Evolutionary conservation across 2,113 vertebrate genomes (phyloP).

Genomic region (Prunella fulvescens): DNA sequence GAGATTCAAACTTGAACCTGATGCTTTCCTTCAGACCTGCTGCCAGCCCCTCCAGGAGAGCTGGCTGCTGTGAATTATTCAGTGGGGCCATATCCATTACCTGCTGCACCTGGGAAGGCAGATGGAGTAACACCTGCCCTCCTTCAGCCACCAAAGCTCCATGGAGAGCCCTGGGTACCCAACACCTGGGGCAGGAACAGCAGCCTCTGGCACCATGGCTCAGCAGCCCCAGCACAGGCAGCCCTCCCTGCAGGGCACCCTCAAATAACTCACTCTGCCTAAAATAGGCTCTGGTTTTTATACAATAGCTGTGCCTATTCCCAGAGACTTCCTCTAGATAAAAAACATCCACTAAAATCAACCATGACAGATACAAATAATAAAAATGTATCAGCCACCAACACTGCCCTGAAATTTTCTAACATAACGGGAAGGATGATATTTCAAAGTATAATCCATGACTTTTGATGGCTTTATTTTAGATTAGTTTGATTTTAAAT

Average conservation of each 20-base stretch:
- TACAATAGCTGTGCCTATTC: neutral
- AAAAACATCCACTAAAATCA: neutral
- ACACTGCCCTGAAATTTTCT: neutral
- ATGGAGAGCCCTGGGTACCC: neutral
- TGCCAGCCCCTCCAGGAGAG: neutral
- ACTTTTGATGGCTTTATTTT: neutral
- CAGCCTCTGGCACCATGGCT: neutral
- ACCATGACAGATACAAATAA: neutral
- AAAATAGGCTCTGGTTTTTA: neutral
- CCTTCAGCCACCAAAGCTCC: neutral
- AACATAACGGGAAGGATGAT: neutral
- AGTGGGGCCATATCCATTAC: slow-evolving; percentile 17
- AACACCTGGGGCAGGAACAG: neutral
- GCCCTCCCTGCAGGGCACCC: neutral
- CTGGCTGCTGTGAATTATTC: slow-evolving; percentile 30
- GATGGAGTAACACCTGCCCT: neutral
- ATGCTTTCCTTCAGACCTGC: neutral
- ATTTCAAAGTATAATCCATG: neutral
- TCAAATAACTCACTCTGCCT: neutral
- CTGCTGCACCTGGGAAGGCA: neutral
- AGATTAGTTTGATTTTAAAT: neutral
- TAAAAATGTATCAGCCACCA: neutral
- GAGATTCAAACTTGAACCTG: neutral
- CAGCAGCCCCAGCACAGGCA: neutral
- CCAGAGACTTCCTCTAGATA: neutral